Base-by-base conservation (phyloP, 2,113 vertebrate genomes). In the Empidonax alnorum region DNA sequence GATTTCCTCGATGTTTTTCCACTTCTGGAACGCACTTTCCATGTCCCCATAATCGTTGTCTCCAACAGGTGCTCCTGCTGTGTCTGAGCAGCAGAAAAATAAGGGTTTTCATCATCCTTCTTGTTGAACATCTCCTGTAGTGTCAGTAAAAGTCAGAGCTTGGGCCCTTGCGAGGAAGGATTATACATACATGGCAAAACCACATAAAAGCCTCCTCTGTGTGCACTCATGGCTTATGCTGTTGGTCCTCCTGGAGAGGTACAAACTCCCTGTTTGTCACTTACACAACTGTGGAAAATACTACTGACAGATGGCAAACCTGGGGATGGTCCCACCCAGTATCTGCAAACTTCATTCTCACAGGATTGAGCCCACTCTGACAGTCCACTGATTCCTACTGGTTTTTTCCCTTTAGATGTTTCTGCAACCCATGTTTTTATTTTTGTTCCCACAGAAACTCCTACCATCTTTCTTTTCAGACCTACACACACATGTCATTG, bases 401-500 rank as follows among this genome's bases (percentile, higher is more conserved):
- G 30, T 62, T 41, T 25, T 46, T 80, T 33, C 16, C 12, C 21
- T 76, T 76, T 17, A 30, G 28, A n/a, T 50, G 16, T 52, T 84
- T 73, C 58, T 67, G 13, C 5, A 17, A 2, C 5, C 13, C 8
- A 2, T 10, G 4, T 2, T 42, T 49, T 50, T 5, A 12, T 2
- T n/a, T 50, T 42, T 44, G 15, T 33, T n/a, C 18, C 25, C 6
- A 8, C 1, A 33, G 49, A 39, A 77, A 25, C 7, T 33, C 7
- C 28, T 15, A 7, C 3, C 17, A 5, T 1, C 22, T 47, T 59
- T 3, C 22, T 83, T 79, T 75, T 5, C 46, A 61, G 4, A 56
- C 4, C 22, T 53, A 61, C 8, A 39, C 21, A 42, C 3, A 33
- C 0, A 0, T 7, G 4, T 28, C 28, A n/a, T 3, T 21, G 25